Evolutionary conservation across 2,113 vertebrate species (phyloP).

Genomic region (Xiphophorus hellerii): DNA sequence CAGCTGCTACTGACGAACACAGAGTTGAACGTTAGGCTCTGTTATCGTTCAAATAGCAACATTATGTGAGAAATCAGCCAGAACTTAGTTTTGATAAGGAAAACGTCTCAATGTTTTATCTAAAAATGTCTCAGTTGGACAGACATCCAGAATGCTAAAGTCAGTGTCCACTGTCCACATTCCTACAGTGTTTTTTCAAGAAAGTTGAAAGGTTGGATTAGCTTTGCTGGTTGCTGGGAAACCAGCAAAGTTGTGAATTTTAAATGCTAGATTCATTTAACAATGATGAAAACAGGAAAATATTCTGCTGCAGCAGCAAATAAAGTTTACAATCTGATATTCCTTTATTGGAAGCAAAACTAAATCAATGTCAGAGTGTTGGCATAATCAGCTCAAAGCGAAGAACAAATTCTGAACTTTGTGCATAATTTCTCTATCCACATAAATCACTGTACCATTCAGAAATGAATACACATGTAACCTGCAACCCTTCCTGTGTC

Average conservation of each 20-base stretch:
- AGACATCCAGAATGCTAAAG: too few species aligned
- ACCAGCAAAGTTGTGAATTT: neutral
- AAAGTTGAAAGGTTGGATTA: neutral
- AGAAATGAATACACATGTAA: neutral
- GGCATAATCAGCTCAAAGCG: neutral
- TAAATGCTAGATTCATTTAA: neutral
- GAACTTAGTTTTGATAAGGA: neutral
- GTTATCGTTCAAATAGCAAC: neutral
- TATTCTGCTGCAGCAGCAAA: too few species aligned
- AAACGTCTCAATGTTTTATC: too few species aligned
- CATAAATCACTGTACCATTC: neutral
- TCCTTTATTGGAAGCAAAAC: too few species aligned
- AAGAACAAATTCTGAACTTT: neutral
- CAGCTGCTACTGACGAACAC: slow-evolving; percentile 82
- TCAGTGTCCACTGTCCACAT: too few species aligned
- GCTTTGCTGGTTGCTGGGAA: neutral
- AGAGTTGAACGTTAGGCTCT: neutral
- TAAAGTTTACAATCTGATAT: too few species aligned
- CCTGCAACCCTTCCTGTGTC: neutral
- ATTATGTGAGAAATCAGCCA: neutral
- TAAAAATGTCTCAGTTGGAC: too few species aligned
- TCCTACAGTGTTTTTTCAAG: neutral
- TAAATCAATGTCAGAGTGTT: too few species aligned
- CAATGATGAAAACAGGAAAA: neutral
- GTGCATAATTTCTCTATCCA: neutral